Percentiles rank a stretch among this genome's conserved stretches.
These are phyloP conservation scores for Calephelis virginiensis DNA, from an alignment of 1,140 invertebrate genomes.

Conservation along the genomic window DNA sequence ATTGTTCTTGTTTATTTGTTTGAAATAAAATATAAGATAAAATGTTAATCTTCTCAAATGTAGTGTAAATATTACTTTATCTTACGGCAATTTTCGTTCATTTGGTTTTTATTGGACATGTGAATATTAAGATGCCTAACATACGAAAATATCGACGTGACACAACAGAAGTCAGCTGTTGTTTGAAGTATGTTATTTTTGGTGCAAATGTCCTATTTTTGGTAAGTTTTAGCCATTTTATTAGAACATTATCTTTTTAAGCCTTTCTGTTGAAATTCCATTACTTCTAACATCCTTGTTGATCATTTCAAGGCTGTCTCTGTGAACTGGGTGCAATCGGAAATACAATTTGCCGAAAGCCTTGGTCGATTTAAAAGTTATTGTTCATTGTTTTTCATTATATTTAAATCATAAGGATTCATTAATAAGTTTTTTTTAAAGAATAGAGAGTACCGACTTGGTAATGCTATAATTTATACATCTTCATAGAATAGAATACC, in stretches of 20 bases:
- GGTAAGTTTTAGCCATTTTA: constrained; percentile 81
- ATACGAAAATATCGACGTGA: constrained; percentile 89
- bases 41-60: constrained; percentile 33
- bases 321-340: no score
- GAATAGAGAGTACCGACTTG: constrained; percentile 43
- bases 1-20: constrained; percentile 29
- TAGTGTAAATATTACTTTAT: constrained; percentile 18
- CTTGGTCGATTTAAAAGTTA: no score
- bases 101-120: constrained; percentile 22
- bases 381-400: no score
- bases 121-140: constrained; percentile 66
- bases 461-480: no score
- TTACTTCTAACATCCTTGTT: constrained; percentile 20
- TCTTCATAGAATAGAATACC: no score
- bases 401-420: no score
- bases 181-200: constrained; percentile 98
- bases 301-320: constrained; percentile 27
- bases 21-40: constrained; percentile 28
- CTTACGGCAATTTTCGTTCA: neutral
- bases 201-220: constrained; percentile 98
- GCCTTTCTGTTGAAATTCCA: constrained; percentile 22
- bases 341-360: no score
- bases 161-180: constrained; percentile 97
- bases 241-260: neutral
- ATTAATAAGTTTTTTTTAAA: constrained; percentile 74